A percentile compares a stretch with the other conserved stretches of the same genome.
Conservation (phyloP, 2,113 vertebrate species). For the Tursiops truncatus region DNA sequence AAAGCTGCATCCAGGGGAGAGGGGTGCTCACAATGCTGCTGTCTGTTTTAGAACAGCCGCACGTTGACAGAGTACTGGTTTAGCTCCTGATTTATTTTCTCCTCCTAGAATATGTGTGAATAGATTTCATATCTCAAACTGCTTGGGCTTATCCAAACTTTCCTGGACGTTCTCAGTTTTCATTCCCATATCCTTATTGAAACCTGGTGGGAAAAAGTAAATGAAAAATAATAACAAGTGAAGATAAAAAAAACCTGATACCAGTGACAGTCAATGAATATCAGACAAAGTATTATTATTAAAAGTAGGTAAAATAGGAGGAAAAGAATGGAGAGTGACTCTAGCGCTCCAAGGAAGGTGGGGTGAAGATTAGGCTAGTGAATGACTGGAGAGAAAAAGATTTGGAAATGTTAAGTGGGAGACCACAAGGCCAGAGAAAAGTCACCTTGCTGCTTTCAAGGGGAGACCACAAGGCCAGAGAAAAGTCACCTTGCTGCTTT, state of each 20-base stretch:
- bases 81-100: not conserved
- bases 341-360: not conserved
- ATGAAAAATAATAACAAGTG: not conserved
- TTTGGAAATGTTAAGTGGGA: not conserved
- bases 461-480: not conserved
- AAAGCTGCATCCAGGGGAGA: not conserved
- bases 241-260: not conserved
- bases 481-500: not conserved
- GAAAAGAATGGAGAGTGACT: not conserved
- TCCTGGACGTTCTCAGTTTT: not conserved
- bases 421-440: not conserved
- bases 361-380: not conserved
- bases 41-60: not conserved
- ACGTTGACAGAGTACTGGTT: not conserved
- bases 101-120: not conserved
- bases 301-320: not conserved
- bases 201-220: not conserved
- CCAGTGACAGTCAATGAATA: not conserved
- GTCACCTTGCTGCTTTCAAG: not conserved
- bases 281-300: not conserved
- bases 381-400: not conserved
- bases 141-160: not conserved
- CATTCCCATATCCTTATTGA: not conserved
- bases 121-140: not conserved
- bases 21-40: not conserved